phyloP scores from a whole-genome alignment of 1,140 invertebrate species.

The Brachionus calyciflorus region DNA sequence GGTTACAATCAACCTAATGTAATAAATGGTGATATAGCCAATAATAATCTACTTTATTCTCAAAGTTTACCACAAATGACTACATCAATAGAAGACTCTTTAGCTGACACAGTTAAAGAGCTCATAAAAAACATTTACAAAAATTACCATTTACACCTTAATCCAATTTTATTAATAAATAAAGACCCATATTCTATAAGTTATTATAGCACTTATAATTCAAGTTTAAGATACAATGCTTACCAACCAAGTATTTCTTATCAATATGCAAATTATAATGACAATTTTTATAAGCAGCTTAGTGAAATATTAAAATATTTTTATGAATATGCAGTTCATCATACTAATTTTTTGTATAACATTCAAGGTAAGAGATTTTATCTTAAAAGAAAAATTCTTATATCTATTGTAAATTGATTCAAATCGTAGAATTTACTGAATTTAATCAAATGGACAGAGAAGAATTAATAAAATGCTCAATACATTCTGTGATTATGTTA shows the following conservation, averaged over 20 bases:
- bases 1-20: background rate
- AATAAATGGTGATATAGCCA: background rate
- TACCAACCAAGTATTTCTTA: background rate
- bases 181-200: background rate
- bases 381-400: too few species aligned
- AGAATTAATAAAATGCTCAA: slow-evolving; percentile 41
- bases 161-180: slow-evolving; percentile 11
- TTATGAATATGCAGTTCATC: slow-evolving; percentile 6
- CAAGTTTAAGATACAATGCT: slow-evolving; percentile 22
- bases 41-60: background rate
- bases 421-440: background rate
- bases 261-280: background rate
- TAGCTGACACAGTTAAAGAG: slow-evolving; percentile 12
- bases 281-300: slow-evolving; percentile 15
- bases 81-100: slow-evolving; percentile 29
- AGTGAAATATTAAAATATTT: slow-evolving; percentile 18
- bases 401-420: background rate
- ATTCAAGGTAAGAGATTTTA: background rate
- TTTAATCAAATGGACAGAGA: slow-evolving; percentile 22
- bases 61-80: background rate
- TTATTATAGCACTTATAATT: background rate
- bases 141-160: slow-evolving; percentile 13
- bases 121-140: slow-evolving; percentile 23
- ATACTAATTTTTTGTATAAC: background rate
- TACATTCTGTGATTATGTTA: slow-evolving; percentile 34